Base-by-base conservation (phyloP, 2,888 invertebrate genomes). In the Xanthostigma xanthostigma region DNA sequence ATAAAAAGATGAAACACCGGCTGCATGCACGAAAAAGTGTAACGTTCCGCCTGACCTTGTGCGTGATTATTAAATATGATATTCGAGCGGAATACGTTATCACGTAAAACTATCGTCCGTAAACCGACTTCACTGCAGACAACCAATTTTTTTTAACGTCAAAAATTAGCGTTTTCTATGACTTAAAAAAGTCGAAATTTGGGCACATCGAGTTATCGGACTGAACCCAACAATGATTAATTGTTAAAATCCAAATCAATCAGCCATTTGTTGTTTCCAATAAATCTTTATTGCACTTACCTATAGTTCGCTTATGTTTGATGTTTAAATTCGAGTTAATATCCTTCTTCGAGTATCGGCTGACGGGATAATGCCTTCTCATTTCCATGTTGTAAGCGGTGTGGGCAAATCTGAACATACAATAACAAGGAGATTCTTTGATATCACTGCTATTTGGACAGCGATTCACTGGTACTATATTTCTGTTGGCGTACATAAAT, bases 281-380 rank as follows among this genome's bases (percentile, higher is more conserved):
- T 27, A 36, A 39, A 51, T 27, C 5, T 27, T 1, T 27, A 27
- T 46, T 50, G 51, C 54, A 62, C 70, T 71, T 59, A 73, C 73
- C 64, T 53, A 70, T 71, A 37, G 69, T 60, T 53, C 68, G 71
- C 62, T 70, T 72, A n/a, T 66, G 58, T 58, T 71, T 70, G 58
- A 72, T 70, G 33, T 46, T 46, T 9, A 41, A 46, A 36, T 48
- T 48, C 11, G 17, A 48, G 43, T 48, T 48, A 43, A 48, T 35
- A 36, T 48, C 48, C 27, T 38, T 38, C 11, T 17, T 36, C 11
- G 34, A 37, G n/a, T 43, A 67, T 70, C 64, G 64, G 63, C 69
- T 48, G 33, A 36, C 40, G 6, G n/a, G 43, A 37, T 35, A 14
- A 48, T 48, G 43, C 37, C 48, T 42, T 48, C 48, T 35, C 17